Evolutionary conservation across 1,140 invertebrate genomes (phyloP), one percentile per base, ranked within the genome.

Genomic region (Thaumetopoea pityocampa): DNA sequence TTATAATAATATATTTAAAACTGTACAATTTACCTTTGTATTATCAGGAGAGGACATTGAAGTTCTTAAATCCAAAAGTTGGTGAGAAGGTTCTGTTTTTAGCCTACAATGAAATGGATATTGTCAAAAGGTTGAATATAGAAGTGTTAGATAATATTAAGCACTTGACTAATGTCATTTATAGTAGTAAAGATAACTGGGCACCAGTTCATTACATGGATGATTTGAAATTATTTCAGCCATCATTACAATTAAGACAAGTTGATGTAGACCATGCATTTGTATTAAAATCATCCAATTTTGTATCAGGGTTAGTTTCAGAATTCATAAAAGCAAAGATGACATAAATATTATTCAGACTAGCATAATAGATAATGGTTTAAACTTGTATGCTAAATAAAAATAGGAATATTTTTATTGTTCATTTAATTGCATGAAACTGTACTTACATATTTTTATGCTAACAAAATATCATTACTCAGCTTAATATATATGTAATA

Each of bases 51-150:
- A 43, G 49, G 24, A 61, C 76, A 36, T 35, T 58, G 9, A 70
- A 73, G 50, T 58, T 66, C 45, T 12, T 71, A 2, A 53, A 63
- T 35, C 72, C 67, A 29, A 51, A 34, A 22, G 54, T 70, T 16
- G 33, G 64, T 4, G 63, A 81, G 37, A 78, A 79, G 33, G 44
- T 83, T 10, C 38, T 79, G 10, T 66, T 64, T 32, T 49, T 83
- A 41, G 72, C 68, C 27, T 79, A 69, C 51, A 48, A 83, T 64
- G 79, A 83, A 65, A 81, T 83, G 74, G 72, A 81, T 22, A 67
- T 6, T 16, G 77, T 83, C 5, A 45, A 10, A 7, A 22, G 19
- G 27, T 45, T 83, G 4, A 79, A 81, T 34, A 47, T 8, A 24
- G 47, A 54, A 18, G 57, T 48, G 6, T 47, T 83, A 14, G 42